Evolutionary conservation across 1,140 invertebrate genomes (phyloP).

Genomic region (Macrotrachela quadricornifera): DNA sequence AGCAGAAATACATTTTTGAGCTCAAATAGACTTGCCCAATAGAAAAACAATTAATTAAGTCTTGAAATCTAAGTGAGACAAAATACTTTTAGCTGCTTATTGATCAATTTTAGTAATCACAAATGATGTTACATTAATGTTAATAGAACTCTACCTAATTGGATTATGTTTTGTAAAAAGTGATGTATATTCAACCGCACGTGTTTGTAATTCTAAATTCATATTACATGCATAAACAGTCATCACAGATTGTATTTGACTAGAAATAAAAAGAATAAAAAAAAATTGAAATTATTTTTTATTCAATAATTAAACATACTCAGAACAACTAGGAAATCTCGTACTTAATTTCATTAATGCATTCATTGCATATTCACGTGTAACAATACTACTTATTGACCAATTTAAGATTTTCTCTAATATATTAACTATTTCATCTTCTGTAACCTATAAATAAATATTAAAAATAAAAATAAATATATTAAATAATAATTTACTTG

Average conservation of each 20-base stretch:
- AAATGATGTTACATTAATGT: no score
- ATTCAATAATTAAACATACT: background rate
- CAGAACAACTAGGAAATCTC: background rate
- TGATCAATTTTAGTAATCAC: no score
- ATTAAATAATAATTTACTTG: no score
- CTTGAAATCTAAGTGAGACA: no score
- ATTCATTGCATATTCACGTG: constrained; percentile 7
- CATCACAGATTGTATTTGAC: constrained; percentile 2
- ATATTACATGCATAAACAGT: constrained; percentile 7
- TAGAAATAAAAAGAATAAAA: no score
- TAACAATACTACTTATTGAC: background rate
- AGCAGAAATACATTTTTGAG: no score
- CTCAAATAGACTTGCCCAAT: no score
- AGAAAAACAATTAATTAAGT: no score
- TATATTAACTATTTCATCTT: constrained; percentile 5
- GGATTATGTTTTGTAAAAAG: background rate
- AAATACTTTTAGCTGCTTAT: no score
- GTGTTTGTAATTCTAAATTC: constrained; percentile 6
- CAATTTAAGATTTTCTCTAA: constrained; percentile 1
- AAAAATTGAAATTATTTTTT: no score
- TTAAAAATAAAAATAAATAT: no score
- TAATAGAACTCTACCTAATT: no score
- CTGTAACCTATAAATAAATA: background rate
- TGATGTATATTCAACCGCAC: constrained; percentile 5
- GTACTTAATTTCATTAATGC: constrained; percentile 3